Conservation (phyloP, 2,797 vertebrate species). For the Notoglanidium macrostoma region DNA sequence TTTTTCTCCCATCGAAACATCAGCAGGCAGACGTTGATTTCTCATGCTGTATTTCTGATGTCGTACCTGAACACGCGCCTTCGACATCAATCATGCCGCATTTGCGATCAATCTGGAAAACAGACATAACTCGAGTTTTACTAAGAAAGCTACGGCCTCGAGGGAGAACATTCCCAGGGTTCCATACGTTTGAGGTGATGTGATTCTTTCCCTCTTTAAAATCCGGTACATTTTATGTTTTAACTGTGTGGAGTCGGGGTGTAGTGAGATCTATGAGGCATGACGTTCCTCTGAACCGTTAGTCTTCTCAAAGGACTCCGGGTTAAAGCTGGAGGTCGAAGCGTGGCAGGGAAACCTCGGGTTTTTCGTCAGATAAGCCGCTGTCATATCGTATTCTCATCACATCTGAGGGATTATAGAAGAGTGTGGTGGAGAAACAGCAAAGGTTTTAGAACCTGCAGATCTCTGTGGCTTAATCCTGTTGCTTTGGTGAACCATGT, state of each 20-base stretch:
- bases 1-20: background rate
- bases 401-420: conserved; percentile 33
- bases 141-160: background rate
- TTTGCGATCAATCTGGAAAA: conserved; percentile 35
- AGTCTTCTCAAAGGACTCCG: conserved; percentile 18
- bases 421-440: background rate
- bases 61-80: background rate
- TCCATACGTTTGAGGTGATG: conserved; percentile 39
- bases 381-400: conserved; percentile 37
- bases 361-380: conserved; percentile 11
- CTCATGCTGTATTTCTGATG: background rate
- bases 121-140: conserved; percentile 15
- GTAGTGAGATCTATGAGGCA: conserved; percentile 8
- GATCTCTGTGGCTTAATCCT: conserved; percentile 34
- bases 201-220: conserved; percentile 25
- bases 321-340: conserved; percentile 29
- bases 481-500: conserved; percentile 19
- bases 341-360: background rate
- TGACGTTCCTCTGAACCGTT: conserved; percentile 16
- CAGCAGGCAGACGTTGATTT: conserved; percentile 1
- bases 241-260: conserved; percentile 10
- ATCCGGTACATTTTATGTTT: conserved; percentile 35
- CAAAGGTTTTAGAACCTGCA: conserved; percentile 5
- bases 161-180: conserved; percentile 2
- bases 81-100: background rate